These are phyloP conservation scores for Gymnoscopelus braueri DNA, from an alignment of 2,797 vertebrate species.

Conservation along the genomic window DNA sequence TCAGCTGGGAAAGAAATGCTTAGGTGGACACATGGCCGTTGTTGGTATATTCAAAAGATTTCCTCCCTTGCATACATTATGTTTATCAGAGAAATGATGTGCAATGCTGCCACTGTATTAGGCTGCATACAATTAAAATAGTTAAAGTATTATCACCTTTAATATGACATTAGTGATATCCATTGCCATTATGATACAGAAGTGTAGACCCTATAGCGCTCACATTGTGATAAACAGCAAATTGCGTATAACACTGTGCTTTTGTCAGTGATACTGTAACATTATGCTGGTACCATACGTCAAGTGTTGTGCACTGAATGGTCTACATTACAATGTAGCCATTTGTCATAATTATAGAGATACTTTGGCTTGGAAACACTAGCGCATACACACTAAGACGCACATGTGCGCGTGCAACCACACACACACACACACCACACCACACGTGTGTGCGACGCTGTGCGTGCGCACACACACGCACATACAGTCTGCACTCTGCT, in stretches of 20 bases:
- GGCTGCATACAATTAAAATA: not conserved
- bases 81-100: no score
- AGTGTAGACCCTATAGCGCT: no score
- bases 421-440: slow-evolving; percentile 1
- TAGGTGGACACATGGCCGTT: no score
- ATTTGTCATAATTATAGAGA: slow-evolving; percentile 78
- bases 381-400: not conserved
- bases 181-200: slow-evolving; percentile 36
- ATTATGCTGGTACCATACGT: slow-evolving; percentile 35
- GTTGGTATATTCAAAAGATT: no score
- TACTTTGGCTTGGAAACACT: slow-evolving; percentile 48
- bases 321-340: slow-evolving; percentile 40
- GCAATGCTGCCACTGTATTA: no score
- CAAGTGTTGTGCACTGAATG: slow-evolving; percentile 42
- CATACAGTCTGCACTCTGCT: slow-evolving; percentile 13
- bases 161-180: slow-evolving; percentile 33
- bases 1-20: no score
- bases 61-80: no score
- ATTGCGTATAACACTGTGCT: slow-evolving; percentile 38
- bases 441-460: no score
- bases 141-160: slow-evolving; percentile 13
- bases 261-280: slow-evolving; percentile 35
- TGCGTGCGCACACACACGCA: slow-evolving; percentile 27
- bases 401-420: not conserved
- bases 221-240: slow-evolving; percentile 26